A percentile compares a stretch with the other conserved stretches of the same genome.
These are phyloP conservation scores for Motacilla alba DNA, from an alignment of 2,113 vertebrate genomes.

Conservation along the genomic window DNA sequence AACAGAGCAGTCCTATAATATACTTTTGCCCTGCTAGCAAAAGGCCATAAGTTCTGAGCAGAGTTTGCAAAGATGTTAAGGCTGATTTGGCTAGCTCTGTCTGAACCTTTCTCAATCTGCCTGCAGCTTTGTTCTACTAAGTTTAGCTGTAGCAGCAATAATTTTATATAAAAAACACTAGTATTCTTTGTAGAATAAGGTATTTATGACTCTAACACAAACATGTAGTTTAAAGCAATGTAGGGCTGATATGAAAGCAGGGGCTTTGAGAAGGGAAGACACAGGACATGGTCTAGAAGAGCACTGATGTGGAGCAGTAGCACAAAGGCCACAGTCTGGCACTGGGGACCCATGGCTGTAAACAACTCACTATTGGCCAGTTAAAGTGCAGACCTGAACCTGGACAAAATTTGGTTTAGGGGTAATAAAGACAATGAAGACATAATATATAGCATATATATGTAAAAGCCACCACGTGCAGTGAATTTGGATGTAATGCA, in stretches of 20 bases:
- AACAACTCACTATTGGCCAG: background rate
- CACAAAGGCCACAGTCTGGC: fast-evolving
- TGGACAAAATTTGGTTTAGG: background rate
- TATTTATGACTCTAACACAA: background rate
- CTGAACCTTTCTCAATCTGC: background rate
- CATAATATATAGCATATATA: background rate
- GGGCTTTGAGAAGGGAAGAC: background rate
- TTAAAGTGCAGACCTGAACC: background rate
- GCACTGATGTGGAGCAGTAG: fast-evolving
- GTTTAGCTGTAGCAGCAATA: background rate
- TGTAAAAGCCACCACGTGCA: background rate
- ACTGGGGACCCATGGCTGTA: background rate
- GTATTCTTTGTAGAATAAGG: background rate
- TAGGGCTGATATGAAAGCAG: background rate
- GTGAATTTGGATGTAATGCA: background rate
- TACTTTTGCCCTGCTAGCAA: background rate
- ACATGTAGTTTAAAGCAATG: background rate
- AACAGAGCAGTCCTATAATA: background rate
- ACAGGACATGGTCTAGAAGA: background rate
- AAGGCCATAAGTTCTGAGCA: background rate
- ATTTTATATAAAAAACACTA: background rate
- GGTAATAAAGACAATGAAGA: background rate
- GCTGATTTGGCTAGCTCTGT: background rate
- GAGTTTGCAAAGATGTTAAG: background rate
- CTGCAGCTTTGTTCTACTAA: background rate